Conservation (phyloP, 1,140 invertebrate species). For the Metopolophium dirhodum region DNA sequence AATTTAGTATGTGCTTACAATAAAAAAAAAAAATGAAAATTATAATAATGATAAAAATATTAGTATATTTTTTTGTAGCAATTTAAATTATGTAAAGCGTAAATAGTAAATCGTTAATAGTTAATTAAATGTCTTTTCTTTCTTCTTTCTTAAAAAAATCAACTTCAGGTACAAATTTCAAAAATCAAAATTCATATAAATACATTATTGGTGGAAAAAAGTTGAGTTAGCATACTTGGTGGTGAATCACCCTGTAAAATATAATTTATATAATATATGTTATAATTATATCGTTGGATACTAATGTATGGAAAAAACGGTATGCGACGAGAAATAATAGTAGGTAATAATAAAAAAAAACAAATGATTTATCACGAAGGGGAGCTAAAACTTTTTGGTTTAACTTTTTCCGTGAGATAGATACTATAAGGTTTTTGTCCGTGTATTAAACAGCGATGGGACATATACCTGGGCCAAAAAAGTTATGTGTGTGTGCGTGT, state of each 20-base stretch:
- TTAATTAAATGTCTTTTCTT: neutral
- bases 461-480: slow-evolving; percentile 51
- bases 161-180: neutral
- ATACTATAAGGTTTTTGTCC: slow-evolving; percentile 25
- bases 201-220: neutral
- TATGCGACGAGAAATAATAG: neutral
- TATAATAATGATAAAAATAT: no score
- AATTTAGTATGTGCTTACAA: no score
- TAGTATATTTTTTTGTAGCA: no score
- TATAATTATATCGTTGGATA: neutral
- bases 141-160: neutral
- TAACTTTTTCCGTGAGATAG: slow-evolving; percentile 8
- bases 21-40: no score
- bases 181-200: neutral
- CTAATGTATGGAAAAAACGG: neutral
- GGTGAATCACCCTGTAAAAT: neutral
- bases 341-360: neutral
- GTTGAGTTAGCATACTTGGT: neutral
- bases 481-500: neutral
- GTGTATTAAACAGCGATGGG: slow-evolving; percentile 35
- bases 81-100: no score
- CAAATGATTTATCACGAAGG: slow-evolving; percentile 30
- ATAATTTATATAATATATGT: neutral
- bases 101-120: neutral
- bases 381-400: slow-evolving; percentile 31